Base-by-base conservation (phyloP, 2,797 vertebrate species). In the Cryptoprocta ferox region DNA sequence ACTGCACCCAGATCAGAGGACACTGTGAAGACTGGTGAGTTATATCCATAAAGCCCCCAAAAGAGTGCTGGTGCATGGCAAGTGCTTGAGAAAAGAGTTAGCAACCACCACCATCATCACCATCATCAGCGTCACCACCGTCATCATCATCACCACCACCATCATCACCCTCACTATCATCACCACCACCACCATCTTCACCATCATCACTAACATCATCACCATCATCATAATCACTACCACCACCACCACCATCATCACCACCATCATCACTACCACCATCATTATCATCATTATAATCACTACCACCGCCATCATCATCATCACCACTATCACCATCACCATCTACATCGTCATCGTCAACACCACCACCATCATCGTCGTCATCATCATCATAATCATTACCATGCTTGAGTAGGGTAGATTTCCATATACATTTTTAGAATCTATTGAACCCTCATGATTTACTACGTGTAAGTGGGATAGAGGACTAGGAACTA, bases 91-190 rank as follows among this genome's bases (percentile, higher is more conserved):
- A 26, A n/a, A 53, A 80, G 37, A 14, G 21, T n/a, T 4, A 37
- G 28, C n/a, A 28, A 5, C 37, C n/a, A 66, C 24, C 30, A 28
- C 1, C 63, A 2, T 10, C 13, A 32, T 0, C 8, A 15, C 42
- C 21, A 56, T 2, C 19, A 73, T 3, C 19, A 21, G 1, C 10
- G 4, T 1, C 19, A 61, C 4, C 73, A 32, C 3, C n/a, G n/a
- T 0, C 7, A 12, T 26, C 21, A 56, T 1, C 19, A 73, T 1
- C 14, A 65, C 0, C 63, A 32, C 1, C 14, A 65, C 1, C 61
- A 65, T 1, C 61, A 65, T 6, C 28, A 30, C 5, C 61, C 2
- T 1, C 12, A 32, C 1, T 11, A 30, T 2, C 61, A 63, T 1
- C 28, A 30, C 11, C 61, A 63, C 4, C 11, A 63, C 12, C 61